phyloP scores from a whole-genome alignment of 1,140 invertebrate species.

The Drosophila sucinea region DNA sequence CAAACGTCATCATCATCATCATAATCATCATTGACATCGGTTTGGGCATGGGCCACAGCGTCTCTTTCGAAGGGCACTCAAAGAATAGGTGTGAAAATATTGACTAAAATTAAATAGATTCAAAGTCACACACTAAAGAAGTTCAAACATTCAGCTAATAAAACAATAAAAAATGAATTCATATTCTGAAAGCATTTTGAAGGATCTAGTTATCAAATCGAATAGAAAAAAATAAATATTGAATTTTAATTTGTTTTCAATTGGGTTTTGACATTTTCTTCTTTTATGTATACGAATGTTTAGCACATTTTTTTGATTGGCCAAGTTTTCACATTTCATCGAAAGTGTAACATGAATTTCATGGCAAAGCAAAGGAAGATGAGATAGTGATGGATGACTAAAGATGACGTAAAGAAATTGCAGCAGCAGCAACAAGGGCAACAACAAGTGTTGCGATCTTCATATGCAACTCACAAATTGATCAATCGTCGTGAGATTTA shows the following conservation, averaged over 20 bases:
- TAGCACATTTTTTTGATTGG: conserved; percentile 61
- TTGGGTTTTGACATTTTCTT: neutral
- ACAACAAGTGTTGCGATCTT: conserved; percentile 30
- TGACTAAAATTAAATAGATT: conserved; percentile 10
- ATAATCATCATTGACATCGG: neutral
- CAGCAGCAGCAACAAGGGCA: conserved; percentile 11
- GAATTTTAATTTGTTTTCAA: conserved; percentile 17
- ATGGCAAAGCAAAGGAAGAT: conserved; percentile 30
- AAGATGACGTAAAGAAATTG: conserved; percentile 9
- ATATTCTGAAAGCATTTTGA: neutral
- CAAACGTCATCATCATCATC: neutral
- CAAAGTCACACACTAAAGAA: conserved; percentile 8
- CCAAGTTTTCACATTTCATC: conserved; percentile 56
- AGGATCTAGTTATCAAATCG: conserved; percentile 37
- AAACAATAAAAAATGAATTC: neutral
- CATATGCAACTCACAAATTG: conserved; percentile 41
- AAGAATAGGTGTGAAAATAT: conserved; percentile 39
- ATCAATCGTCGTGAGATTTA: conserved; percentile 64
- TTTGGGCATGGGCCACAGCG: conserved; percentile 30
- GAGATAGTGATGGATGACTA: neutral
- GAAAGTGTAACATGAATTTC: conserved; percentile 55
- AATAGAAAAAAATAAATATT: conserved; percentile 7
- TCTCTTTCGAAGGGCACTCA: conserved; percentile 40
- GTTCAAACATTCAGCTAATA: conserved; percentile 2
- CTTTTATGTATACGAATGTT: conserved; percentile 40